A percentile compares a stretch with the other conserved stretches of the same genome.
Evolutionary conservation across 1,140 invertebrate species (phyloP).

Genomic region (Caenorhabditis brenneri): DNA sequence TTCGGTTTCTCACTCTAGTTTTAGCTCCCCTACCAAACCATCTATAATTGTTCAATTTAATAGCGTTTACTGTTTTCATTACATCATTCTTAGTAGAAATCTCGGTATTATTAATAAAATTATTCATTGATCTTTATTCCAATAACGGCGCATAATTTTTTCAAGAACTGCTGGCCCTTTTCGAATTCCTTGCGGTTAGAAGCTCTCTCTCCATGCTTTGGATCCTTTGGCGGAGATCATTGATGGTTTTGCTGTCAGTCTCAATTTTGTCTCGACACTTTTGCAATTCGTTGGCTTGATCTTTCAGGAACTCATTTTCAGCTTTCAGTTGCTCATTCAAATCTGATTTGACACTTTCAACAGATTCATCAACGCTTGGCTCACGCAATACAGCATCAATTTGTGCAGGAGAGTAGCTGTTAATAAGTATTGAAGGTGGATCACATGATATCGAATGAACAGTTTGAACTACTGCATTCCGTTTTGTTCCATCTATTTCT

Average conservation of each 20-base stretch:
- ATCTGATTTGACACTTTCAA: neutral
- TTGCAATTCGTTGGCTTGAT: conserved; percentile 8
- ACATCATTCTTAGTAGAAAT: too few species aligned
- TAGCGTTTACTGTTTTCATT: too few species aligned
- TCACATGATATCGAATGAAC: conserved; percentile 28
- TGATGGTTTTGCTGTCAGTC: neutral
- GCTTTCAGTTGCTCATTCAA: conserved; percentile 15
- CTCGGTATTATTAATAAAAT: too few species aligned
- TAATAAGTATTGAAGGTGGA: conserved; percentile 18
- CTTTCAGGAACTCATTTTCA: conserved; percentile 17
- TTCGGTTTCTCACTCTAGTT: too few species aligned
- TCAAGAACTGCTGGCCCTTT: conserved; percentile 27
- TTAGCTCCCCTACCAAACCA: too few species aligned
- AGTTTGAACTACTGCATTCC: conserved; percentile 24
- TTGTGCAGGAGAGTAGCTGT: neutral
- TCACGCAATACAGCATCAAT: neutral
- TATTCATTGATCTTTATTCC: too few species aligned
- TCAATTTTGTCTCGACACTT: conserved; percentile 13
- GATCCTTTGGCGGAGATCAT: neutral
- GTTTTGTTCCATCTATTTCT: conserved; percentile 13
- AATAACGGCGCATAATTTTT: neutral
- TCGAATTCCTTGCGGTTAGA: neutral
- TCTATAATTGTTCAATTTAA: too few species aligned
- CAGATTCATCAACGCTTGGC: conserved; percentile 8
- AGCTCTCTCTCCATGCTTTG: conserved; percentile 11